A percentile compares a stretch with the other conserved stretches of the same genome.
phyloP scores from a whole-genome alignment of 2,888 invertebrate species.

The Conistra vaccinii region DNA sequence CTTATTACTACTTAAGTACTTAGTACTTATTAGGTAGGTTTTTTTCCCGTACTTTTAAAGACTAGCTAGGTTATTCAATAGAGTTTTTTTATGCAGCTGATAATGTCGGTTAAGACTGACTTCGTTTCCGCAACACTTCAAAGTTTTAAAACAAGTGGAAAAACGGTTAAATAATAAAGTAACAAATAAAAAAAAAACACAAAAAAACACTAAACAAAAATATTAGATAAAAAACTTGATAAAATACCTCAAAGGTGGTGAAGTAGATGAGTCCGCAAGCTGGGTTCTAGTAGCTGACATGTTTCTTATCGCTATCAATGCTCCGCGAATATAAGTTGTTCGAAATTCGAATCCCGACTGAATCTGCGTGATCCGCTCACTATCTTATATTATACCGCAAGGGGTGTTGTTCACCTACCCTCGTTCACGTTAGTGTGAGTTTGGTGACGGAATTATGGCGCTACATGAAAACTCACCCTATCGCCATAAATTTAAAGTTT shows the following conservation, averaged over 20 bases:
- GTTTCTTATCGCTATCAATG: constrained; percentile 8
- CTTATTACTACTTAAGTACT: too few relatives aligned
- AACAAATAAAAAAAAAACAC: neutral
- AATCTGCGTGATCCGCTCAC: constrained; percentile 61
- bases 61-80: too few relatives aligned
- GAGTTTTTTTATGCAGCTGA: neutral
- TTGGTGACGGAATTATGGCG: constrained; percentile 17
- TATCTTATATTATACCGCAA: constrained; percentile 82
- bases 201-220: neutral
- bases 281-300: constrained; percentile 90
- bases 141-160: neutral
- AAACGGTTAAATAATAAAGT: neutral
- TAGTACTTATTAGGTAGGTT: too few relatives aligned
- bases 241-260: constrained; percentile 92
- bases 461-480: constrained; percentile 54
- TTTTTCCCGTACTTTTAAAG: neutral
- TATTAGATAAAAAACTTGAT: too few relatives aligned
- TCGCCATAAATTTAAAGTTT: constrained; percentile 64
- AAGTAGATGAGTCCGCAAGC: constrained; percentile 93
- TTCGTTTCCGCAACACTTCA: neutral
- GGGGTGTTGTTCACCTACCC: constrained; percentile 75
- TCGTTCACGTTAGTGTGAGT: constrained; percentile 61
- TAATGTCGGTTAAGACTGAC: neutral
- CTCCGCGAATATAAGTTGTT: constrained; percentile 51
- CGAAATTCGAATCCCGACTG: constrained; percentile 72